Base-by-base conservation (phyloP, 2,113 vertebrate genomes). In the Calypte anna region DNA sequence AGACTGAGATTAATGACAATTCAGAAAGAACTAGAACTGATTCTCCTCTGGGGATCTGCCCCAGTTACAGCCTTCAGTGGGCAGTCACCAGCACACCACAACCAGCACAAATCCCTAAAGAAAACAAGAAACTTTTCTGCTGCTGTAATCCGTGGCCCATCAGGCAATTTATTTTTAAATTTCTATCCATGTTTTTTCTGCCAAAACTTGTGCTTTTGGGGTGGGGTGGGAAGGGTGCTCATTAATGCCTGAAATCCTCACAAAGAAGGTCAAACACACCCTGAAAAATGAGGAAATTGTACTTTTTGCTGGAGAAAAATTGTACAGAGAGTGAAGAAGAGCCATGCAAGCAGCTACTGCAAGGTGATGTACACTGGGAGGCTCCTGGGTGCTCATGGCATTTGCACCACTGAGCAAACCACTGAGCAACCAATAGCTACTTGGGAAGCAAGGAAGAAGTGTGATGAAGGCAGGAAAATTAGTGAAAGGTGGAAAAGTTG, bases 11-110 rank as follows among this genome's bases (percentile, higher is more conserved):
- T 95, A 96, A 95, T 90, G 80, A 48, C 90, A 93, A 94, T 73
- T 96, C 95, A 94, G 82, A 92, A 96, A 96, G 95, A 96, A 83
- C 94, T 90, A 88, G 93, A 91, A 90, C 57, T 78, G 88, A 90
- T 88, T 83, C 87, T 84, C 72, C 83, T 44, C 91, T 84, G 66
- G 94, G 88, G 94, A 96, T 93, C 90, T 97, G 94, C 88, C 91
- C 93, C 88, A 96, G 86, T 96, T 96, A 23, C 66, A 86, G 86
- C 79, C 83, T 90, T 61, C 76, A 48, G 88, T 75, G 91, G 85
- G 82, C 94, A 88, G 64, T 63, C 93, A 75, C 88, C 72, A 81
- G 85, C 75, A 22, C 68, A 64, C 19, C 76, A 59, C 31, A 66
- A 81, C 31, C 92, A 79, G 82, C 76, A 76, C 57, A 55, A 44